These are phyloP conservation scores for Nymphalis urticae DNA, from an alignment of 2,888 invertebrate species.

Conservation along the genomic window DNA sequence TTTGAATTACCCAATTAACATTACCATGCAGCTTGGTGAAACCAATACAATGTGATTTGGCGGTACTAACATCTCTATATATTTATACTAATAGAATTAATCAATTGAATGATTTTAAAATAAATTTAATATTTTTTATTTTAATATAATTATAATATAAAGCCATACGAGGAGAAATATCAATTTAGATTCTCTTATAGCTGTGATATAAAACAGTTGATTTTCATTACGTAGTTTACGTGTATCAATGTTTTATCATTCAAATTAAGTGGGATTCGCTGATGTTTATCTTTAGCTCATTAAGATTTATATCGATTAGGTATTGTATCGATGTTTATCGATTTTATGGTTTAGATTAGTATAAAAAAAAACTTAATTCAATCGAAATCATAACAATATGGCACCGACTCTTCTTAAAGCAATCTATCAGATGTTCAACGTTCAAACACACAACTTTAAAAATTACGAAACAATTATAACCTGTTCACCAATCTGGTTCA, in stretches of 20 bases:
- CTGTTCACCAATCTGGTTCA: neutral
- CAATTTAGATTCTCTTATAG: slow-evolving; percentile 46
- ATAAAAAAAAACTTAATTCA: slow-evolving; percentile 6
- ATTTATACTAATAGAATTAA: slow-evolving; percentile 3
- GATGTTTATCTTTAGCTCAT: slow-evolving; percentile 6
- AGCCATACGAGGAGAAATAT: slow-evolving; percentile 16
- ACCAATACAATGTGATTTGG: slow-evolving; percentile 10
- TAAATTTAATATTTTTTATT: neutral
- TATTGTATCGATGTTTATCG: slow-evolving; percentile 25
- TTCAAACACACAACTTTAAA: neutral
- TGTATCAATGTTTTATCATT: slow-evolving; percentile 3
- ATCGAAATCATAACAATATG: slow-evolving; percentile 1
- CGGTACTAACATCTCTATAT: slow-evolving; percentile 19
- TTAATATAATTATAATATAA: neutral
- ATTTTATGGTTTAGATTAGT: slow-evolving; percentile 18
- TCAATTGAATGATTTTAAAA: neutral
- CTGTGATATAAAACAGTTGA: slow-evolving; percentile 53
- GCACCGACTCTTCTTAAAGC: slow-evolving; percentile 13
- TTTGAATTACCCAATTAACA: neutral
- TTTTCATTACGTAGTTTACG: slow-evolving; percentile 17
- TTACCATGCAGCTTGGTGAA: neutral
- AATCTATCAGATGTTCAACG: slow-evolving; percentile 8
- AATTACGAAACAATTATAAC: neutral
- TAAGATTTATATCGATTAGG: slow-evolving; percentile 22
- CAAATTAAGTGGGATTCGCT: slow-evolving; percentile 11